Base-by-base conservation (phyloP, 2,113 vertebrate genomes). In the Monarcha castaneiventris region DNA sequence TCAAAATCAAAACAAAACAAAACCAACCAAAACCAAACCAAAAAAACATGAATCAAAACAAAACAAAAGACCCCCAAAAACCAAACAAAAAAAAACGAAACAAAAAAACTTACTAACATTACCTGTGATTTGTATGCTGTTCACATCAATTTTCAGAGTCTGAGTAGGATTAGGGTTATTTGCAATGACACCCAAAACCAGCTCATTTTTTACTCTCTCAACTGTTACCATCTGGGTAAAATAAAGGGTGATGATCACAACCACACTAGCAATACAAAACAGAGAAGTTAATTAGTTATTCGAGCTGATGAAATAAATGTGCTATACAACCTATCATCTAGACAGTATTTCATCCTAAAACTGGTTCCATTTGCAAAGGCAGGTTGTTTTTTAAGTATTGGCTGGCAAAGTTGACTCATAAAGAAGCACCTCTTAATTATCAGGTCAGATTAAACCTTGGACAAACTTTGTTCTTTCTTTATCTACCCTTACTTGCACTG, bases 51-150 rank as follows among this genome's bases (percentile, higher is more conserved):
- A 88, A 56, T 92, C 90, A 41, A 33, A 27, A 11, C 8, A 92
- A 12, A 43, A 35, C 55, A n/a, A 58, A 37, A 25, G 35, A 25
- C 13, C 15, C 7, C 14, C 19, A 20, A 37, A 52, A 27, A 44
- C 19, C 44, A 20, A 46, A 18, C 39, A 29, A 41, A 37, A 22
- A 29, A 87, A 12, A 44, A 48, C 20, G 20, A 46, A 46, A 46
- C 19, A 44, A 46, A 56, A n/a, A 61, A 48, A 13, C 46, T 66
- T 59, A 67, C 51, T 84, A 59, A 21, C 48, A 71, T 97, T 98
- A 98, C 98, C 98, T 98, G 93, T 94, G 84, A 98, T 84, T 93
- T 97, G 43, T 91, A 98, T 93, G 97, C 97, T 98, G 94, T 92
- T 96, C 69, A 95, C 81, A 96, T 98, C 98, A 94, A 98, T 95